A percentile compares a stretch with the other conserved stretches of the same genome.
Conservation (phyloP, 2,888 invertebrate genomes). For the Tachina grossa region DNA sequence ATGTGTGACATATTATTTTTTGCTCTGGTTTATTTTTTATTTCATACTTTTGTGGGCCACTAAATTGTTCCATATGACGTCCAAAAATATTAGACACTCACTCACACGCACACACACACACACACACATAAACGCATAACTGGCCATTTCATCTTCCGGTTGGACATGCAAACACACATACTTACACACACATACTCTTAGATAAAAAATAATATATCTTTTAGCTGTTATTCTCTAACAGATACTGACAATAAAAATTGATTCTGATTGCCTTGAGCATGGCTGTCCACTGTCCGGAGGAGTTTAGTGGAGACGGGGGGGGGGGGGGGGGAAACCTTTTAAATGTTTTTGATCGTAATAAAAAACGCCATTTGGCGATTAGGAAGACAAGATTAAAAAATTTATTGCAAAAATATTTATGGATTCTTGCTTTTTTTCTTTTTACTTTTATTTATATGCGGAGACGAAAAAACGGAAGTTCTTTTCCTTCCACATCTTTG, state of each 20-base stretch:
- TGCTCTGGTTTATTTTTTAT: constrained; percentile 36
- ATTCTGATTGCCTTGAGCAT: constrained; percentile 77
- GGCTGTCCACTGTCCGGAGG: constrained; percentile 4
- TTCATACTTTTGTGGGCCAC: constrained; percentile 65
- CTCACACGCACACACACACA: constrained; percentile 14
- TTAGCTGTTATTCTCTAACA: constrained; percentile 45
- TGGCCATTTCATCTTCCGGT: constrained; percentile 63
- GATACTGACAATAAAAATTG: constrained; percentile 77
- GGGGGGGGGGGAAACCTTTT: constrained; percentile 62
- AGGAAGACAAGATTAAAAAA: constrained; percentile 83
- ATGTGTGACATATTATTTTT: constrained; percentile 47
- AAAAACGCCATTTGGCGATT: constrained; percentile 83
- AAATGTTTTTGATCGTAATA: constrained; percentile 76
- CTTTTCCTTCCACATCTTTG: constrained; percentile 17
- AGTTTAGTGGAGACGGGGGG: constrained; percentile 50
- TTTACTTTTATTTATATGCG: constrained; percentile 63
- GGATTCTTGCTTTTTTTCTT: constrained; percentile 73
- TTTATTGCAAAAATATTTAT: constrained; percentile 84
- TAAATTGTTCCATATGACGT: constrained; percentile 63
- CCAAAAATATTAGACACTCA: constrained; percentile 33
- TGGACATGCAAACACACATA: constrained; percentile 4
- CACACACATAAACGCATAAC: constrained; percentile 19
- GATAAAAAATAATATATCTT: constrained; percentile 39
- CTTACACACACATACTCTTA: constrained; percentile 1
- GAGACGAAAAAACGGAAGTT: not conserved